Conservation (phyloP, 2,113 vertebrate species). For the Amphiprion ocellaris region DNA sequence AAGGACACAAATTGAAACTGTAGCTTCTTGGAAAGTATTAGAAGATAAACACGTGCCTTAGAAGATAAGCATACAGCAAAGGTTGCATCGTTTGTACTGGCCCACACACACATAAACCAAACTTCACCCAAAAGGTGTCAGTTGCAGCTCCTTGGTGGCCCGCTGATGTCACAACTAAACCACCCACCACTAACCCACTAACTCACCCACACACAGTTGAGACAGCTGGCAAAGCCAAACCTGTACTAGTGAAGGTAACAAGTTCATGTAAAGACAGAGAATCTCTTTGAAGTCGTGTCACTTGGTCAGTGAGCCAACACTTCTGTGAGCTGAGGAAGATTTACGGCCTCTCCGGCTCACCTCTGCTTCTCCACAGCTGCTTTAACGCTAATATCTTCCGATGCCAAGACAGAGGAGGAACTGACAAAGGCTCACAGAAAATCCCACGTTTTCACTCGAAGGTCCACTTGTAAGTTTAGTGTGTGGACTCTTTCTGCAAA, state of each 20-base stretch:
- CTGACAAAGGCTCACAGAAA: slow-evolving; percentile 29
- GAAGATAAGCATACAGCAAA: not conserved
- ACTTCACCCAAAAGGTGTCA: slow-evolving; percentile 47
- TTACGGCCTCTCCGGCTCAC: slow-evolving; percentile 63
- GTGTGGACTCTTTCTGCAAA: not conserved
- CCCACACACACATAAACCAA: slow-evolving; percentile 17
- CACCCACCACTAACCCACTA: slow-evolving; percentile 22
- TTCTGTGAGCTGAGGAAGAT: slow-evolving; percentile 62
- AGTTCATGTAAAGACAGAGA: slow-evolving; percentile 74
- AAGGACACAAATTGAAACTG: not conserved
- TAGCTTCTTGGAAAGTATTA: not conserved
- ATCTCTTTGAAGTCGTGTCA: slow-evolving; percentile 75
- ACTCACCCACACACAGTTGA: slow-evolving; percentile 30
- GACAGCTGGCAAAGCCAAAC: slow-evolving; percentile 76
- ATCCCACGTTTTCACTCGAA: not conserved
- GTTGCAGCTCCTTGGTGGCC: slow-evolving; percentile 56
- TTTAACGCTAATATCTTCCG: slow-evolving; percentile 43
- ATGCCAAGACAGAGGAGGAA: slow-evolving; percentile 17
- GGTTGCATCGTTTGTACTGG: not conserved
- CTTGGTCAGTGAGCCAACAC: slow-evolving; percentile 60
- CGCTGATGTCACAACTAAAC: slow-evolving; percentile 23
- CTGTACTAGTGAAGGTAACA: slow-evolving; percentile 68
- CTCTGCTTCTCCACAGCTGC: slow-evolving; percentile 66
- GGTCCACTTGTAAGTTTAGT: not conserved
- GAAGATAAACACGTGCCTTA: not conserved